Evolutionary conservation across 2,113 vertebrate species (phyloP).

Genomic region (Pelvicachromis taeniatus): DNA sequence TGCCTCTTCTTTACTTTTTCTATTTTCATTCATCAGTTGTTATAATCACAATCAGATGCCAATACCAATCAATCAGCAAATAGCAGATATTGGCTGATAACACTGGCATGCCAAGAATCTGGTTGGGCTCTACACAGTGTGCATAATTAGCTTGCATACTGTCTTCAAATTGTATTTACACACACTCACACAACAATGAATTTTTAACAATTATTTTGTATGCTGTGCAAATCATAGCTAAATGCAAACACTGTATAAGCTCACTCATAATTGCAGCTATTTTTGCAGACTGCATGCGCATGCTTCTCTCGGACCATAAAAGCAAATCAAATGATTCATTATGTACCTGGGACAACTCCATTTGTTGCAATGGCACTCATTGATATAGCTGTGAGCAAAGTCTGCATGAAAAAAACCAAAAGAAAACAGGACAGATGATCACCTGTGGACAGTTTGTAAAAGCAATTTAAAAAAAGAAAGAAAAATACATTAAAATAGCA

Average conservation of each 20-base stretch:
- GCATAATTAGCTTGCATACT: neutral
- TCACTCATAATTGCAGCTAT: neutral
- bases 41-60: neutral
- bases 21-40: too few relatives aligned
- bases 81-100: neutral
- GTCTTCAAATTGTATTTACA: neutral
- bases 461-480: neutral
- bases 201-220: neutral
- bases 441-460: neutral
- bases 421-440: neutral
- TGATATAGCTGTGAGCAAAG: slow-evolving; percentile 92
- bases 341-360: slow-evolving; percentile 90
- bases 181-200: too few relatives aligned
- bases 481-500: neutral
- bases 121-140: neutral
- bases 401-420: slow-evolving; percentile 69
- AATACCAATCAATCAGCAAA: neutral
- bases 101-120: rapidly evolving
- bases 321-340: neutral
- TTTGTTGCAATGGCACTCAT: slow-evolving; percentile 98
- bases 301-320: neutral
- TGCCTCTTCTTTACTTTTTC: neutral
- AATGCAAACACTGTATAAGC: neutral
- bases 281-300: neutral
- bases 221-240: neutral